These are phyloP conservation scores for Spea bombifrons DNA, from an alignment of 2,113 vertebrate species.

Conservation along the genomic window DNA sequence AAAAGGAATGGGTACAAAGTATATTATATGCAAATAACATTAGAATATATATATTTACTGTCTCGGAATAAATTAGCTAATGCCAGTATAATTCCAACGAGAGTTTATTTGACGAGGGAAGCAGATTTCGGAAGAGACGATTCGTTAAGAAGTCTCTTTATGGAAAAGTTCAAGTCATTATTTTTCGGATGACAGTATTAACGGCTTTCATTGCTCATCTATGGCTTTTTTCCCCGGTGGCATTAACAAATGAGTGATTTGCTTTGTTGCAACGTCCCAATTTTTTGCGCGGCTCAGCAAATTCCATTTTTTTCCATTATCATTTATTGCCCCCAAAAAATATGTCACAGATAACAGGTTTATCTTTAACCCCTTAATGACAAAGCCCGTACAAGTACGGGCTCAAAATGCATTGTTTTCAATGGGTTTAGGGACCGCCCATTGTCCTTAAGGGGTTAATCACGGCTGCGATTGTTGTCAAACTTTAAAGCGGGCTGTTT, in stretches of 20 bases:
- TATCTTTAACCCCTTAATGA: conserved; percentile 12
- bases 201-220: background rate
- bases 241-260: conserved; percentile 4
- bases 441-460: conserved; percentile 5
- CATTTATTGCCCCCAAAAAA: conserved; percentile 14
- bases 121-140: conserved; percentile 7
- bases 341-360: conserved; percentile 33
- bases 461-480: conserved; percentile 47
- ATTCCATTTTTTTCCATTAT: conserved; percentile 5
- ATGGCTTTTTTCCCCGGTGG: conserved; percentile 1
- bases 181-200: background rate
- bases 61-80: too few species aligned
- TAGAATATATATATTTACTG: too few species aligned
- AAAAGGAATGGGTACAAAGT: too few species aligned
- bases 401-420: too few species aligned
- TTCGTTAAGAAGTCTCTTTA: background rate
- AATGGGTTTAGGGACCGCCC: too few species aligned
- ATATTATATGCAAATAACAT: too few species aligned
- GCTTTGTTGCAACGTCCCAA: conserved; percentile 12
- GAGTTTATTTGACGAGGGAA: background rate
- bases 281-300: conserved; percentile 6
- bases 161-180: conserved; percentile 6
- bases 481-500: conserved; percentile 39
- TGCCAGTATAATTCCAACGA: background rate
- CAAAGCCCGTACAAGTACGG: too few species aligned